Conservation (phyloP, 1,140 invertebrate species). For the Pseudomyrmex pallidus region DNA sequence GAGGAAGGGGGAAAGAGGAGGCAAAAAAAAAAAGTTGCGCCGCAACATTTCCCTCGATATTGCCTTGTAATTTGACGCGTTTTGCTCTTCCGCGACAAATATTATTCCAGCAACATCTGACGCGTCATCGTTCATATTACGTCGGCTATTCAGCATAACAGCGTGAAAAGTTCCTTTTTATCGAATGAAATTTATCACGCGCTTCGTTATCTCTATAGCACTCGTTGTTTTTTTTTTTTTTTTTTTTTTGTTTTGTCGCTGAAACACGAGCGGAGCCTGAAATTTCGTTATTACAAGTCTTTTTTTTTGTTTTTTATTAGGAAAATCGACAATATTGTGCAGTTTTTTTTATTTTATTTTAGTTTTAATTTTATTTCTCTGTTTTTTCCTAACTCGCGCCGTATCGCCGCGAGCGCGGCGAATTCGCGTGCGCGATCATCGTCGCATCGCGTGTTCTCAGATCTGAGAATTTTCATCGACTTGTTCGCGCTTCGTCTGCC, state of each 20-base stretch:
- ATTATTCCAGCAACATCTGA: slow-evolving; percentile 42
- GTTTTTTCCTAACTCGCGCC: too few species aligned
- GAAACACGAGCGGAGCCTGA: too few species aligned
- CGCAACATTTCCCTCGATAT: slow-evolving; percentile 32
- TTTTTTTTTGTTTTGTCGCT: not conserved
- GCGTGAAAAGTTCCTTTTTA: not conserved
- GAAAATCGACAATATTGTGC: not conserved
- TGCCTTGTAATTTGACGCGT: slow-evolving; percentile 43
- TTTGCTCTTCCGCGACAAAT: slow-evolving; percentile 23
- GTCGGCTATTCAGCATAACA: not conserved
- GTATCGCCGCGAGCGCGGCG: too few species aligned
- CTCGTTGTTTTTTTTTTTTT: not conserved
- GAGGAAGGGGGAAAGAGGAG: not conserved
- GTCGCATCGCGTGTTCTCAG: slow-evolving; percentile 53
- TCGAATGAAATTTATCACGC: slow-evolving; percentile 20
- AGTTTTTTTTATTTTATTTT: not conserved
- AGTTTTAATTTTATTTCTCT: too few species aligned
- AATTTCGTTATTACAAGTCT: not conserved
- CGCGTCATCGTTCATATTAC: slow-evolving; percentile 15
- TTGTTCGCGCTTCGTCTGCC: slow-evolving; percentile 56
- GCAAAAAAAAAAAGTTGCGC: slow-evolving; percentile 32
- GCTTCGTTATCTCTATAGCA: not conserved
- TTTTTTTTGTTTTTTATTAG: not conserved
- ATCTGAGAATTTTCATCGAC: slow-evolving; percentile 49
- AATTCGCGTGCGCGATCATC: slow-evolving; percentile 37